These are phyloP conservation scores for Amia ocellicauda DNA, from an alignment of 2,113 vertebrate genomes.

Conservation along the genomic window DNA sequence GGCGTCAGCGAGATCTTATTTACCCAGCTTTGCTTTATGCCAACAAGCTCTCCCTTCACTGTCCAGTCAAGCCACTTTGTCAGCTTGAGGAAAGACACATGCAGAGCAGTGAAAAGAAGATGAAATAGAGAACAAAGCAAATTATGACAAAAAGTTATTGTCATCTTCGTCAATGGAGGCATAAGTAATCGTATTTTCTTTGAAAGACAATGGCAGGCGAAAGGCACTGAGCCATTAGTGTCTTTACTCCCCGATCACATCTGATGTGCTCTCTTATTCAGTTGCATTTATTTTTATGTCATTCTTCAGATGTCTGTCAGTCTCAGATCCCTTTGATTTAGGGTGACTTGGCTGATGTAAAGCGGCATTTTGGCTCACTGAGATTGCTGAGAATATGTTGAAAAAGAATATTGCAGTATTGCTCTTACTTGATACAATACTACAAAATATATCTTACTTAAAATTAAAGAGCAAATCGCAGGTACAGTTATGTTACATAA, in stretches of 20 bases:
- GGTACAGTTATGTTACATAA: no score
- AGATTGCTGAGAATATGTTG: no score
- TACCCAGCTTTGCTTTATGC: neutral
- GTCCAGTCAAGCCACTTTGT: no score
- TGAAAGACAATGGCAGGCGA: neutral
- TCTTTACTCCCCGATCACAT: neutral
- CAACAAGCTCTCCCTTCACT: neutral
- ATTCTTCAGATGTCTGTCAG: no score
- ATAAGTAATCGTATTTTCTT: constrained; percentile 2
- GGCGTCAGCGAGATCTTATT: neutral
- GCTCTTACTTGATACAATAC: no score
- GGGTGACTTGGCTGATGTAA: no score
- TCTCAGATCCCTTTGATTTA: no score
- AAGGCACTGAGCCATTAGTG: neutral
- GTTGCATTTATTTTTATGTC: no score
- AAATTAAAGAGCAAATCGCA: no score
- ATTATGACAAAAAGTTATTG: neutral
- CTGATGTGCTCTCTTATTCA: constrained; percentile 4
- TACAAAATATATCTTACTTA: no score
- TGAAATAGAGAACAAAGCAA: neutral
- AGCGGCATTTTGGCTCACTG: no score
- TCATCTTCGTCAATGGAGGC: constrained; percentile 3
- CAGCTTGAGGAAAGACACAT: neutral
- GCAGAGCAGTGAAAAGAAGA: neutral
- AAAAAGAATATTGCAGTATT: no score